Conservation (phyloP, 2,797 vertebrate species). For the Babyrousa celebensis region DNA sequence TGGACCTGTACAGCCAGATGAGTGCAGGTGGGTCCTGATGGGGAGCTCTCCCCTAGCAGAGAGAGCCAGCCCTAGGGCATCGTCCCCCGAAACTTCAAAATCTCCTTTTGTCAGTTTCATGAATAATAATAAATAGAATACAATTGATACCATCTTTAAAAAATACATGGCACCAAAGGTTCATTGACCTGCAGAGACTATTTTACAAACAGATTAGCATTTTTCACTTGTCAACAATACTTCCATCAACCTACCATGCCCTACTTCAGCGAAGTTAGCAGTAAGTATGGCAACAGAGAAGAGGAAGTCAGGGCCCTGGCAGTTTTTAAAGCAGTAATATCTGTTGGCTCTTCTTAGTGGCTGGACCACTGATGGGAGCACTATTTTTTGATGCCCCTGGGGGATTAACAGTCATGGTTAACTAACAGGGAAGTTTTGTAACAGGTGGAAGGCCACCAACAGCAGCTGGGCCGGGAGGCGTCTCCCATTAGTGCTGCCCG, state of each 20-base stretch:
- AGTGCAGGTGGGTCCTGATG: neutral
- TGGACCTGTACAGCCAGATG: neutral
- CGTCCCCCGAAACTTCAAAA: neutral
- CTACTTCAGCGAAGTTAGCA: neutral
- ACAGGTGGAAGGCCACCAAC: neutral
- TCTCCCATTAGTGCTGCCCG: neutral
- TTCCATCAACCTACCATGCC: neutral
- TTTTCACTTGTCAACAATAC: neutral
- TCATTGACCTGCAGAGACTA: neutral
- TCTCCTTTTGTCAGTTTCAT: neutral
- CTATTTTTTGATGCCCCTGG: neutral
- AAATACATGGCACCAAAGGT: neutral
- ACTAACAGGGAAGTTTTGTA: neutral
- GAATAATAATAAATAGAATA: conserved; percentile 10
- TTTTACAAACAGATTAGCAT: neutral
- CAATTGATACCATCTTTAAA: neutral
- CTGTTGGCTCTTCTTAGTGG: neutral
- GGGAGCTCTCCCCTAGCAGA: neutral
- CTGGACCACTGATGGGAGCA: neutral
- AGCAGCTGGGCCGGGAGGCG: neutral
- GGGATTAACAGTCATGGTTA: neutral
- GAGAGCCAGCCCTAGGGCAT: neutral
- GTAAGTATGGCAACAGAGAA: neutral
- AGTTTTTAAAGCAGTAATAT: neutral
- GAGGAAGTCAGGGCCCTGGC: neutral